Percentiles rank a stretch among this genome's conserved stretches.
Evolutionary conservation across 2,113 vertebrate species (phyloP).

Genomic region (Grus americana): DNA sequence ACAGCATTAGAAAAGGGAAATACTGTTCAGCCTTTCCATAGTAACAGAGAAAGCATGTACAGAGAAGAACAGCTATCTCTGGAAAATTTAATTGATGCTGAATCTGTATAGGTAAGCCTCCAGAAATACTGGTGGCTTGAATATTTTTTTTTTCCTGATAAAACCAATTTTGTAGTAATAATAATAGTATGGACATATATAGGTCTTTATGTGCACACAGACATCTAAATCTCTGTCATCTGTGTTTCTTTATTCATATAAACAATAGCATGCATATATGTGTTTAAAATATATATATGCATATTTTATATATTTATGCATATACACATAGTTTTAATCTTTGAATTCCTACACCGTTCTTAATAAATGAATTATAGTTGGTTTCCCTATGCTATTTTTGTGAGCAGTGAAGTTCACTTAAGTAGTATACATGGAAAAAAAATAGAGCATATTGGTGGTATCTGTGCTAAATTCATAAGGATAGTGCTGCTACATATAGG

Average conservation of each 20-base stretch:
- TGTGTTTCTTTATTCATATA: not conserved
- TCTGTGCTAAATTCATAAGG: not conserved
- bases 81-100: not conserved
- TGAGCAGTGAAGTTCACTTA: not conserved
- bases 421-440: not conserved
- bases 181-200: not conserved
- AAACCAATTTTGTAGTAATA: not conserved
- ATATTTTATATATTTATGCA: not conserved
- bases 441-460: not conserved
- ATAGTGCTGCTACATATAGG: not conserved
- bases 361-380: not conserved
- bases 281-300: not conserved
- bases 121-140: not conserved
- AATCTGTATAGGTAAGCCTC: not conserved
- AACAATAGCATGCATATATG: not conserved
- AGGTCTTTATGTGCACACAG: not conserved
- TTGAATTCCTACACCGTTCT: not conserved
- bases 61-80: not conserved
- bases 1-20: not conserved
- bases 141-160: accelerated
- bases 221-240: not conserved
- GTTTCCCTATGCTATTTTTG: not conserved
- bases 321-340: not conserved
- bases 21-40: not conserved
- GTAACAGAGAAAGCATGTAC: not conserved